Percentiles rank a stretch among this genome's conserved stretches.
Evolutionary conservation across 2,113 vertebrate genomes (phyloP).

Genomic region (Puma concolor): DNA sequence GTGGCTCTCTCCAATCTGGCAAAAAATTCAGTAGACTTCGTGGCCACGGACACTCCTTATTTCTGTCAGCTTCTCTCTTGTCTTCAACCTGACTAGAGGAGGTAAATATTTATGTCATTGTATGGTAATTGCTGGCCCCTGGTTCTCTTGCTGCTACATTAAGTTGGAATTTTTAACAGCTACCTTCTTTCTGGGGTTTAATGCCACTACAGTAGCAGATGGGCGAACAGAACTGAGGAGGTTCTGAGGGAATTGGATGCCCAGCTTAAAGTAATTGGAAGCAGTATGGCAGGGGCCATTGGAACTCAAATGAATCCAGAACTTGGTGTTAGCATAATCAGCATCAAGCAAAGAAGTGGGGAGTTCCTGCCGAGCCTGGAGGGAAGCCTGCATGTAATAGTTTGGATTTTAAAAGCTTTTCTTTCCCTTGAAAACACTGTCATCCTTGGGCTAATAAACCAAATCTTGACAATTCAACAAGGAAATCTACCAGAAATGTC

Average conservation of each 20-base stretch:
- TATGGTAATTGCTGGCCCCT: background rate
- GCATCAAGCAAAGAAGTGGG: background rate
- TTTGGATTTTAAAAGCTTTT: background rate
- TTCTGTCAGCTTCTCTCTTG: background rate
- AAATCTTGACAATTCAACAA: background rate
- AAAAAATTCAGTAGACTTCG: accelerated
- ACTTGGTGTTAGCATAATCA: background rate
- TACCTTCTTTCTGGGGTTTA: constrained; percentile 31
- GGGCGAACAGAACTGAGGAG: background rate
- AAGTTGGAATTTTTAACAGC: background rate
- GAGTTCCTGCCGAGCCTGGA: background rate
- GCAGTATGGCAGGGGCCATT: background rate
- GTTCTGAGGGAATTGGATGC: background rate
- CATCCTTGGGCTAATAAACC: background rate
- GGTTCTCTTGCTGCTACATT: background rate
- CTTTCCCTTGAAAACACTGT: background rate
- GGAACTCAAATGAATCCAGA: background rate
- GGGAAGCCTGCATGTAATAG: too few species aligned
- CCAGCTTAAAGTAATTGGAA: background rate
- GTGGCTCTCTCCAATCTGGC: background rate
- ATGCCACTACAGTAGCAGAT: constrained; percentile 31
- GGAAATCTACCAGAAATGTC: background rate
- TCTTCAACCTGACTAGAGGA: background rate
- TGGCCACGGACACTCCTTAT: background rate
- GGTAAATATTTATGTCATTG: background rate